Conservation (phyloP, 2,888 invertebrate species). For the Matsumyia berberina region DNA sequence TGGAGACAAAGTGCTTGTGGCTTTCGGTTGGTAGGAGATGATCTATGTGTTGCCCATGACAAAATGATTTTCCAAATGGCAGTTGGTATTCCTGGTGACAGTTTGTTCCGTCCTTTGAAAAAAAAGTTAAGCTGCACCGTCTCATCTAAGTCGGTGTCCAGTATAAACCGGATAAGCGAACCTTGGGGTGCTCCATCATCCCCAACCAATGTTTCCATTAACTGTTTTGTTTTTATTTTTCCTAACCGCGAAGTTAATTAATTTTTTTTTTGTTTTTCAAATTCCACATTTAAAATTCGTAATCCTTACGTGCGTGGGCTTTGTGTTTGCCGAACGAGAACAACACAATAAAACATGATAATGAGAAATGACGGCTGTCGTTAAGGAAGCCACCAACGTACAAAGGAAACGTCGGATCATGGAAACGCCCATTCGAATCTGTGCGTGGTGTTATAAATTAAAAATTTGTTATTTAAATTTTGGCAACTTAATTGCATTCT, state of each 20-base stretch:
- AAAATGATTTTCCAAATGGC: too few relatives aligned
- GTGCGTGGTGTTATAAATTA: conserved; percentile 16
- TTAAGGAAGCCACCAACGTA: conserved; percentile 17
- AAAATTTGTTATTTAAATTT: background rate
- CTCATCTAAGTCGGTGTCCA: too few relatives aligned
- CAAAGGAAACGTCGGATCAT: background rate
- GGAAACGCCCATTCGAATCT: conserved; percentile 5
- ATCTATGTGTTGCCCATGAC: too few relatives aligned
- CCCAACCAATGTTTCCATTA: too few relatives aligned
- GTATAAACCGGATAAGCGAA: too few relatives aligned
- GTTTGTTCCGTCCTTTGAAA: too few relatives aligned
- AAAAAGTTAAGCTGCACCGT: too few relatives aligned
- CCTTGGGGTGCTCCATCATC: too few relatives aligned
- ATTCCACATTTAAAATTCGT: conserved; percentile 7
- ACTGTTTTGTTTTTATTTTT: background rate
- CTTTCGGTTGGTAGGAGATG: background rate
- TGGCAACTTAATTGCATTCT: too few relatives aligned
- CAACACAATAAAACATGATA: conserved; percentile 19
- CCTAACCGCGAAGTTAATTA: background rate
- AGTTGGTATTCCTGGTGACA: too few relatives aligned
- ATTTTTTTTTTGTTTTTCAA: too few relatives aligned
- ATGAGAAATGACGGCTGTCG: conserved; percentile 29
- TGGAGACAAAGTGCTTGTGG: background rate
- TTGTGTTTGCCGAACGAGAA: background rate
- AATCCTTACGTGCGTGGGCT: conserved; percentile 26